Evolutionary conservation across 2,888 invertebrate species (phyloP), one percentile per base, ranked within the genome.

Genomic region (Agrochola lychnidis): DNA sequence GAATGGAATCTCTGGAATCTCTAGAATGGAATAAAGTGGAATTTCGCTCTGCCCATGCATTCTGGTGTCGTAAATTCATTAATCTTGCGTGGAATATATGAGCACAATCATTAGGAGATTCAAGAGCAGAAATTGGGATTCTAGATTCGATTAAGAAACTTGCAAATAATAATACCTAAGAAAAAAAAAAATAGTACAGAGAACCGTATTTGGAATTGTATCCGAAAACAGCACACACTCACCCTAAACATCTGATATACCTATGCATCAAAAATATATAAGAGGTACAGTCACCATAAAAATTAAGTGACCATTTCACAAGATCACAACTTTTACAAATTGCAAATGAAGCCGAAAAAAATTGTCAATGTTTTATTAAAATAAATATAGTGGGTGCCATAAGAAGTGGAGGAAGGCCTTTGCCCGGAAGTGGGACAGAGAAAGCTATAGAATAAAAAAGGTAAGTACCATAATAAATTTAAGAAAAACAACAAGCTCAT

Each of bases 1-100:
- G 73, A 72, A 76, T 70, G 78, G 84, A 48, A 85, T 79, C 25
- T 30, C 62, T 70, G 80, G 84, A 48, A 85, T 79, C n/a, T 40
- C 61, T 76, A 70, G 69, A 70, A 84, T 74, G 70, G 53, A 64
- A 59, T 59, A 78, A 66, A 76, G 56, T 77, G 76, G 70, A 76
- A 87, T 87, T 78, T 72, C 51, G 45, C 63, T 64, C 51, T 25
- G 57, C 67, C 59, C 66, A 70, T 70, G 53, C 73, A 73, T 82
- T 82, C 69, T 80, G 36, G 48, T 70, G 78, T 68, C 64, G 73
- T 70, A 56, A 70, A 76, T 66, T 74, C 16, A 78, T 86, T 84
- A 81, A 77, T 84, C 64, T 84, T 51, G 62, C 5, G 56, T 48
- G 61, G 30, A 80, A 70, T 86, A 77, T 78, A 78, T 70, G 63